Evolutionary conservation across 2,113 vertebrate genomes (phyloP), one percentile per base, ranked within the genome.

Genomic region (Eurypyga helias): DNA sequence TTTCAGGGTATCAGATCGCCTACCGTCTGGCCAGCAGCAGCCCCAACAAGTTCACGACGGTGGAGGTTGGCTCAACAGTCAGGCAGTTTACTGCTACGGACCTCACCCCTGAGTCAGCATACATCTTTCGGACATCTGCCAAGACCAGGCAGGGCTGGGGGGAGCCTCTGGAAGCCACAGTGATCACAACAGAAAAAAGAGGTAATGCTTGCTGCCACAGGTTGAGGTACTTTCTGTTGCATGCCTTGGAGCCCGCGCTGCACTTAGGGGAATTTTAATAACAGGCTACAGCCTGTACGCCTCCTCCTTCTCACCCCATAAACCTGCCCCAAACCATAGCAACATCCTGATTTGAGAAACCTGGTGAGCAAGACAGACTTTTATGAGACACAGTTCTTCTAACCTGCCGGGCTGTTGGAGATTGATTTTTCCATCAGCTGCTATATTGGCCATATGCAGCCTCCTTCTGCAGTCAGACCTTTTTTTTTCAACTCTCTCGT

Each of bases 71-170:
- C 15, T 99, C 99, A 64, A 99, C 98, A 0, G 98, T 98, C 29
- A 93, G 98, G 34, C 99, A 99, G 98, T 99, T 99, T 96, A 99
- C 98, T 0, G 99, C 99, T 64, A 99, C 99, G 0, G 98, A 98
- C 41, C 98, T 99, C 93, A 94, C 96, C 83, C 98, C 99, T 0
- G 99, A 99, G 95, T 99, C 99, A 3, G 98, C 98, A 0, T 99
- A 99, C 75, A 65, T 99, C 95, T 99, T 99, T 95, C 98, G 98
- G 54, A 98, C 99, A 7, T 98, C 98, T 0, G 99, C 99, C 95
- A 99, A 99, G 96, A 99, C 99, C 1, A 97, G 99, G n/a, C 98
- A 99, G 95, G 99, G 99, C 96, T 99, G 99, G 99, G 99, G 99
- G 1, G 96, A 98, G 41, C 98, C 98, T 2, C 98, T 99, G 93